Conservation (phyloP, 2,113 vertebrate genomes). For the Chionodraco myersi region DNA sequence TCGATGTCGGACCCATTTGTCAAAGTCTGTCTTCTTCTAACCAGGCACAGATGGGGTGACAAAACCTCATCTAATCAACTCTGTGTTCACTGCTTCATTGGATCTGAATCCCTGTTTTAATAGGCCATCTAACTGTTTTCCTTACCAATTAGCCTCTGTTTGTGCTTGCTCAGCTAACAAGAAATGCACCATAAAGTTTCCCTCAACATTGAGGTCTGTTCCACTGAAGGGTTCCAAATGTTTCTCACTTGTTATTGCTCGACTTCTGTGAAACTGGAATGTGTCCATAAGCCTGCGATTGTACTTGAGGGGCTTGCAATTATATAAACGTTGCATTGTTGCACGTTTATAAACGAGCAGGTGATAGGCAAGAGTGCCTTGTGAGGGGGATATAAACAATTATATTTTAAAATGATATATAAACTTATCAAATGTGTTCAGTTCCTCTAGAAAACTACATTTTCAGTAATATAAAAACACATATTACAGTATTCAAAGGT, state of each 20-base stretch:
- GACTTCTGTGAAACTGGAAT: neutral
- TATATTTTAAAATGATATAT: too few relatives aligned
- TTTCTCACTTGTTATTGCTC: slow-evolving; percentile 17
- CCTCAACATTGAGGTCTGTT: neutral
- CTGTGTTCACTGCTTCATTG: slow-evolving; percentile 35
- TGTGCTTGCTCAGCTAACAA: slow-evolving; percentile 23
- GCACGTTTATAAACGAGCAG: neutral
- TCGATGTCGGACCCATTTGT: slow-evolving; percentile 67
- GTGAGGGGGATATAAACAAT: neutral
- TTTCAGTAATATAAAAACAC: neutral
- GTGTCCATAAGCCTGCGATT: neutral
- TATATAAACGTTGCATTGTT: neutral
- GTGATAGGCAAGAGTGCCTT: neutral
- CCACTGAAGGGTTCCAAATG: slow-evolving; percentile 1
- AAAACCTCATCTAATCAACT: slow-evolving; percentile 60
- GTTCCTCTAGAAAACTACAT: neutral
- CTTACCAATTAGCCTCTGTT: slow-evolving; percentile 32
- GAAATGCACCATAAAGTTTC: slow-evolving; percentile 33
- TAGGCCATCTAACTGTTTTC: slow-evolving; percentile 35
- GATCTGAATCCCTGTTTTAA: slow-evolving; percentile 32
- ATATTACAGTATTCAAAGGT: neutral
- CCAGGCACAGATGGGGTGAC: slow-evolving; percentile 67
- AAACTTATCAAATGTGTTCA: too few relatives aligned
- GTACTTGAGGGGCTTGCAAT: neutral
- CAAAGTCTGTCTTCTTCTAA: slow-evolving; percentile 66